Conservation (phyloP, 1,140 invertebrate species). For the Scaptomyza pallida region DNA sequence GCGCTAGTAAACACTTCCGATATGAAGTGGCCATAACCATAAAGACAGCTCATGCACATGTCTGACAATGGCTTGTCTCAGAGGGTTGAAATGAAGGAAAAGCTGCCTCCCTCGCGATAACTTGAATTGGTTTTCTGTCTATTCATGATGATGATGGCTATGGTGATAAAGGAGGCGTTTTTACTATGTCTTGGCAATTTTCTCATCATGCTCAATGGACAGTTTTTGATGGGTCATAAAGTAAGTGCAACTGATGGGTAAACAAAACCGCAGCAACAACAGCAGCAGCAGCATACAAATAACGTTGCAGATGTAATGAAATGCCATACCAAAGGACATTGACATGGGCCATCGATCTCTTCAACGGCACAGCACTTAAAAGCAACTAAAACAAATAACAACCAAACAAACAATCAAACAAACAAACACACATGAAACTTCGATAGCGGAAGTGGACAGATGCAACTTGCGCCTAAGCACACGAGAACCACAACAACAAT, state of each 20-base stretch:
- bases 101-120: neutral
- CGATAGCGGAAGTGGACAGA: constrained; percentile 66
- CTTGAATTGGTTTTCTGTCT: constrained; percentile 43
- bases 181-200: constrained; percentile 48
- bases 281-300: constrained; percentile 23
- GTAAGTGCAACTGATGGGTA: constrained; percentile 50
- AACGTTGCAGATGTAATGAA: constrained; percentile 67
- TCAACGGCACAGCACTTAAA: constrained; percentile 38
- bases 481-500: constrained; percentile 29
- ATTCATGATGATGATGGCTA: constrained; percentile 51
- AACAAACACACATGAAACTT: constrained; percentile 46
- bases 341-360: constrained; percentile 73
- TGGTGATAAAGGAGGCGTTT: constrained; percentile 56
- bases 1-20: constrained; percentile 50
- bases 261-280: constrained; percentile 40
- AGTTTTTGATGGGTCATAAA: constrained; percentile 49
- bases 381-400: constrained; percentile 59
- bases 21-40: constrained; percentile 48
- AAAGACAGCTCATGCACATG: constrained; percentile 28
- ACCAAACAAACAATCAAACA: constrained; percentile 42
- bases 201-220: constrained; percentile 45
- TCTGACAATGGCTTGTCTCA: constrained; percentile 16
- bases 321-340: constrained; percentile 77
- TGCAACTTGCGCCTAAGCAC: constrained; percentile 65
- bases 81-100: constrained; percentile 47